A percentile compares a stretch with the other conserved stretches of the same genome.
phyloP scores from a whole-genome alignment of 1,140 invertebrate species.

The Cotesia glomerata region DNA sequence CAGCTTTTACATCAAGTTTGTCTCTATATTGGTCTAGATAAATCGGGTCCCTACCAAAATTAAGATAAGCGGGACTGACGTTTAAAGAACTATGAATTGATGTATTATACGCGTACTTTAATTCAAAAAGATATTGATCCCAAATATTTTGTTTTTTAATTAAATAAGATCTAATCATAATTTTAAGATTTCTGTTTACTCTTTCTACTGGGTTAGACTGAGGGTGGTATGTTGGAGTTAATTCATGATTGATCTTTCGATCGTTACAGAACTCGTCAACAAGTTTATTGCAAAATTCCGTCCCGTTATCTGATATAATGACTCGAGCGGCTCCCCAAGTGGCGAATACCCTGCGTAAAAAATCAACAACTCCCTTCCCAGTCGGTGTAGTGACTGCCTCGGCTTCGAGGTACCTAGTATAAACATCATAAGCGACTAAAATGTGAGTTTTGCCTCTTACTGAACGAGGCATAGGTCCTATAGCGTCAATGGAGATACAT shows the following conservation, averaged over 20 bases:
- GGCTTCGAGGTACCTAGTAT: constrained; percentile 14
- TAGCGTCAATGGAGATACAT: constrained; percentile 20
- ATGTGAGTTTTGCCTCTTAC: constrained; percentile 23
- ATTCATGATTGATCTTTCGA: no score
- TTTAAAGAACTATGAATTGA: neutral
- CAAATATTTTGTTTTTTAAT: constrained; percentile 51
- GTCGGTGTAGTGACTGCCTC: neutral
- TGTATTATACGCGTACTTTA: constrained; percentile 42
- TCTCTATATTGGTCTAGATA: no score
- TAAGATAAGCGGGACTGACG: constrained; percentile 20
- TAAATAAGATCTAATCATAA: constrained; percentile 42
- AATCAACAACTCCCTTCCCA: neutral
- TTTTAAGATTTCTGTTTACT: no score
- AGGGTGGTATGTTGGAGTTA: no score
- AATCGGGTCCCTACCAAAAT: no score
- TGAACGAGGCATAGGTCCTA: constrained; percentile 8
- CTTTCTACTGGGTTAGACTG: no score
- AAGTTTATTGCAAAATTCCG: no score
- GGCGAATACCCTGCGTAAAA: neutral
- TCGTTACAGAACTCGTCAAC: no score
- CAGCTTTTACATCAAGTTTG: no score
- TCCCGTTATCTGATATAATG: no score
- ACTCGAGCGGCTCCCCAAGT: no score
- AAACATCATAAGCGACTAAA: neutral
- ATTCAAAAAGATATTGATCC: constrained; percentile 46